Evolutionary conservation across 2,888 invertebrate species (phyloP), one percentile per base, ranked within the genome.

Genomic region (Rotaria sp.): DNA sequence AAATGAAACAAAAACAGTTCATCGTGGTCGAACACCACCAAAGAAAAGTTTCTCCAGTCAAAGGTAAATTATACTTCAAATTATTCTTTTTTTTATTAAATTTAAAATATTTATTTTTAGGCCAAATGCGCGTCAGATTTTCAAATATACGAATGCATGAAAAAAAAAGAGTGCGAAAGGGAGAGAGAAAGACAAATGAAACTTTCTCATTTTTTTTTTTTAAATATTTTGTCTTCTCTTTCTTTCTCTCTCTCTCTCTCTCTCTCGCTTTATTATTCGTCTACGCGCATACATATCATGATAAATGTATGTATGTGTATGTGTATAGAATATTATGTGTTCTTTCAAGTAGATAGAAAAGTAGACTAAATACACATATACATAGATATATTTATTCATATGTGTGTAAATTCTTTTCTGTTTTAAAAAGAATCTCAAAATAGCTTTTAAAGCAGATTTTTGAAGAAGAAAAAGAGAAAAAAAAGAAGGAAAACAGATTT

Each of bases 61-160:
- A 80, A 80, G 80, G 80, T 80, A 45, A 15, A 15, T 50, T 50
- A 1, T 10, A 50, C 3, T 18, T 18, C 7, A 18, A 50, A 18
- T 18, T 18, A 4, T 15, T 18, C 15, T 50, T 18, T 50, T 18
- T 10, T 13, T 18, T 50, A 50, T 50, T 18, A n/a, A 2, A n/a
- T 21, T 10, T 21, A 13, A 8, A n/a, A n/a, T 11, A 13, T 67
- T 7, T 67, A 35, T 67, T 67, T n/a, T 21, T 35, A 67, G 67
- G 35, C 67, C 67, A 35, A 15, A 67, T 67, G 67, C 67, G 67
- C 67, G 67, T 67, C 67, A 67, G 67, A 67, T 67, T 67, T 67
- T 67, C 67, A 67, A 67, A 67, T 67, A 67, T 67, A 67, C 67
- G 67, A 67, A 67, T 38, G 67, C 67, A 67, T 67, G 67, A 67